Evolutionary conservation across 2,888 invertebrate genomes (phyloP).

Genomic region (Nemurella pictetii): DNA sequence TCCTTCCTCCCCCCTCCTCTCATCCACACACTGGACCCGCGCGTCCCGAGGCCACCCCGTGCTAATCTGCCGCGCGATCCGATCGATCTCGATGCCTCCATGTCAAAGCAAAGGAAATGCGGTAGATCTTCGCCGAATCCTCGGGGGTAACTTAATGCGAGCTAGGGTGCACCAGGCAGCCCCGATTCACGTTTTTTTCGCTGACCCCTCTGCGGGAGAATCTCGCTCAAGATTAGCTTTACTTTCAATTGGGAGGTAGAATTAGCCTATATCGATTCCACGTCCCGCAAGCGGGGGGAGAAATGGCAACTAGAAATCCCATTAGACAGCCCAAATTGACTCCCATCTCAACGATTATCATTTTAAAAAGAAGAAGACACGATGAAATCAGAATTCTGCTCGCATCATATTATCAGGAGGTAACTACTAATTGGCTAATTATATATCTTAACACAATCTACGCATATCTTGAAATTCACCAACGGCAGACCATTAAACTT

Average conservation of each 20-base stretch:
- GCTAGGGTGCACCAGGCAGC: neutral
- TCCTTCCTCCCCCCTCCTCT: neutral
- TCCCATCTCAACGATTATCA: neutral
- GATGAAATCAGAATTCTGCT: neutral
- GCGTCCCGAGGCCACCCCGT: neutral
- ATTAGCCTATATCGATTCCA: conserved; percentile 13
- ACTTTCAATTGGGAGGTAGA: neutral
- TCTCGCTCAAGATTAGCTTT: conserved; percentile 8
- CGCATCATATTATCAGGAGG: neutral
- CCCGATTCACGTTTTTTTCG: neutral
- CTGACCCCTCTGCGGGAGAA: conserved; percentile 6
- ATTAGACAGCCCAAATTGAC: conserved; percentile 1
- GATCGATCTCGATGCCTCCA: conserved; percentile 4
- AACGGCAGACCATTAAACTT: neutral
- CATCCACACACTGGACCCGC: neutral
- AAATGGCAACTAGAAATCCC: neutral
- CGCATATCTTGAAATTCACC: neutral
- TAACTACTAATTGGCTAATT: neutral
- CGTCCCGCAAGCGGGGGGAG: neutral
- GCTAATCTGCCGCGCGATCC: neutral
- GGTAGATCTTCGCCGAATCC: neutral
- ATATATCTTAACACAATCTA: neutral
- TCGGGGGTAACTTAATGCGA: neutral
- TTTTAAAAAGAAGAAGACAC: neutral
- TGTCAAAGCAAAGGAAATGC: neutral